Evolutionary conservation across 1,140 invertebrate species (phyloP).

Genomic region (Lepidurus couesii): DNA sequence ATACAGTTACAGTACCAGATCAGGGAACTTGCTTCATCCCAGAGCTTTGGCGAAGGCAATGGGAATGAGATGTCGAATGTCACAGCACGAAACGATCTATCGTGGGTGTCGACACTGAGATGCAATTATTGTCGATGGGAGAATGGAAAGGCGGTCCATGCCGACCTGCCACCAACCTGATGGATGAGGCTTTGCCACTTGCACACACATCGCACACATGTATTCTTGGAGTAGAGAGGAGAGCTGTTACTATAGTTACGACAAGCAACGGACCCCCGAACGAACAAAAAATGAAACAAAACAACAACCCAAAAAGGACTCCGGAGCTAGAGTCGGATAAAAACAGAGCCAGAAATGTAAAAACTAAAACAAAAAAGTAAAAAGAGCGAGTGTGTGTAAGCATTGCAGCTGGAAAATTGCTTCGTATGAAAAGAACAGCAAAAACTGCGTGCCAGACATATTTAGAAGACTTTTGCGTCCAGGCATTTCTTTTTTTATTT

Average conservation of each 20-base stretch:
- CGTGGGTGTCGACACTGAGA: conserved; percentile 32
- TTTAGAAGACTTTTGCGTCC: too few relatives aligned
- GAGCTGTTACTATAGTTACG: not conserved
- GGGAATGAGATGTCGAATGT: conserved; percentile 17
- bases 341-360: too few relatives aligned
- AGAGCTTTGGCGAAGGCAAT: not conserved
- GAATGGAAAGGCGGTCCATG: conserved; percentile 16
- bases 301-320: too few relatives aligned
- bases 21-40: not conserved
- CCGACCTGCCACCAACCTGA: conserved; percentile 20
- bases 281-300: too few relatives aligned
- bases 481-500: too few relatives aligned
- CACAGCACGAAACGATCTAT: conserved; percentile 17
- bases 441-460: too few relatives aligned
- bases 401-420: too few relatives aligned
- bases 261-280: too few relatives aligned
- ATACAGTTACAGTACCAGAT: not conserved
- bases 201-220: not conserved
- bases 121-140: conserved; percentile 34
- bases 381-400: too few relatives aligned
- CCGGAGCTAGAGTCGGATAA: too few relatives aligned
- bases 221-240: not conserved
- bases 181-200: conserved; percentile 9
- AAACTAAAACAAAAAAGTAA: too few relatives aligned
- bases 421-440: too few relatives aligned